A percentile compares a stretch with the other conserved stretches of the same genome.
Conservation (phyloP, 1,140 invertebrate genomes). For the Brachionus angularis region DNA sequence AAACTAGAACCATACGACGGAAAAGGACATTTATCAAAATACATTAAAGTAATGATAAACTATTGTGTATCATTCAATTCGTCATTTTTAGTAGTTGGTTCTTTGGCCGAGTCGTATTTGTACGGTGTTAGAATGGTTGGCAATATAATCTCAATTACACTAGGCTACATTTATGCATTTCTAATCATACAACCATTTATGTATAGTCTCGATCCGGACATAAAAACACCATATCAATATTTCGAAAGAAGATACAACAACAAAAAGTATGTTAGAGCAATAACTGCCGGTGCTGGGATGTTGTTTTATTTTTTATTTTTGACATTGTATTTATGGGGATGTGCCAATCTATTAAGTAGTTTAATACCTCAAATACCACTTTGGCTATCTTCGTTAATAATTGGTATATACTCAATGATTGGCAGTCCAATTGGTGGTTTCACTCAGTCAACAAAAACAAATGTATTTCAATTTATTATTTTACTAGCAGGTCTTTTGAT, state of each 20-base stretch:
- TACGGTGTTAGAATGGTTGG: conserved; percentile 30
- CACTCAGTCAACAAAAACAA: conserved; percentile 24
- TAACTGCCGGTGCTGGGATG: conserved; percentile 10
- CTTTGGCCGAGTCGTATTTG: conserved; percentile 15
- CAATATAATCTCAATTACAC: conserved; percentile 30
- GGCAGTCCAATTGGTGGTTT: conserved; percentile 19
- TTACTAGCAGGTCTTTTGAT: not conserved
- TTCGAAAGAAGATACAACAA: conserved; percentile 12
- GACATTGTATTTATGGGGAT: conserved; percentile 19
- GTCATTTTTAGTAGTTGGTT: conserved; percentile 6
- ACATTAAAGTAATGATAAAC: conserved; percentile 28
- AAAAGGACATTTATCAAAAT: conserved; percentile 6
- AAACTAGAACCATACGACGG: conserved; percentile 21
- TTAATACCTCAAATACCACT: conserved; percentile 13
- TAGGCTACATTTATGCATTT: conserved; percentile 24
- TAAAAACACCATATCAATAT: conserved; percentile 31
- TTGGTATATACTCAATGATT: conserved; percentile 2
- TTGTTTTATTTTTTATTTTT: conserved; percentile 32
- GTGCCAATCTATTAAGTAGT: conserved; percentile 8
- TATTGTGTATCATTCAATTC: conserved; percentile 28
- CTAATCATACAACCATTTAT: conserved; percentile 17
- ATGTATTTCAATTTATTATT: conserved; percentile 21
- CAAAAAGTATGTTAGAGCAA: conserved; percentile 9
- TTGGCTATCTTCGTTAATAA: conserved; percentile 2
- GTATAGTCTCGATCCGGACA: conserved; percentile 17